phyloP scores from a whole-genome alignment of 2,113 vertebrate species.

The Rattus norvegicus region GRCr8 NC_086034.1:32123501-32124000 shows the following conservation, averaged over 20 bases:
- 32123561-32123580: neutral
- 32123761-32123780: neutral
- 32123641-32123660: neutral
- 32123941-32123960: neutral
- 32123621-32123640: neutral
- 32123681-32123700: neutral
- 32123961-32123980: no score
- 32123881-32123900: neutral
- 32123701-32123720: no score
- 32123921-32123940: conserved; percentile 24
- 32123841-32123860: neutral
- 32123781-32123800: neutral
- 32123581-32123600: neutral
- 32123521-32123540: neutral
- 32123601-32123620: conserved; percentile 22
- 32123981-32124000: no score
- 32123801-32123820: neutral
- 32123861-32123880: neutral
- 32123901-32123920: conserved; percentile 24
- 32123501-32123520: neutral
- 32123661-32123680: neutral
- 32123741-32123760: neutral
- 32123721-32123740: no score
- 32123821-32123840: neutral
- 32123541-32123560: neutral